phyloP scores from a whole-genome alignment of 2,888 invertebrate genomes.

The Calephelis perditalis region DNA sequence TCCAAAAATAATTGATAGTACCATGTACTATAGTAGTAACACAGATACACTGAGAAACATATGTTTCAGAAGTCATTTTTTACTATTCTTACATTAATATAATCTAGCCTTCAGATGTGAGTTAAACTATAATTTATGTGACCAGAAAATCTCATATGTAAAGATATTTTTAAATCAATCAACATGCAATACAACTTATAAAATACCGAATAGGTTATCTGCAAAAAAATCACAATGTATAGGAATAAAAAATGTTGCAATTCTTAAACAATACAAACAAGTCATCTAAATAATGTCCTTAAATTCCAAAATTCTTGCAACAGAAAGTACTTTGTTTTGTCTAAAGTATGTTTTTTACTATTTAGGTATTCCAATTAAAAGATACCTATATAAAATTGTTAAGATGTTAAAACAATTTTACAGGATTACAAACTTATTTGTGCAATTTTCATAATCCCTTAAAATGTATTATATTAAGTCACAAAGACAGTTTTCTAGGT shows the following conservation, averaged over 20 bases:
- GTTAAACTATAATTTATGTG: constrained; percentile 2
- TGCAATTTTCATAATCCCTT: no score
- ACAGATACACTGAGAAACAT: no score
- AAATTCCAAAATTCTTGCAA: constrained; percentile 36
- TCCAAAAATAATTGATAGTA: no score
- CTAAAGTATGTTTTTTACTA: constrained; percentile 5
- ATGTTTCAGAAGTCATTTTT: no score
- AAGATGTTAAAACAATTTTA: not conserved
- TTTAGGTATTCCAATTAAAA: constrained; percentile 3
- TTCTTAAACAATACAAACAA: constrained; percentile 55
- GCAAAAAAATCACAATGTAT: constrained; percentile 8
- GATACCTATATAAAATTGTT: not conserved
- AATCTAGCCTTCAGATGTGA: not conserved
- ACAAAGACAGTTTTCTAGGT: not conserved
- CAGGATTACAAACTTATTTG: no score
- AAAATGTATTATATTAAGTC: not conserved
- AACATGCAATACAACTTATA: constrained; percentile 7
- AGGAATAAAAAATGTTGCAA: constrained; percentile 44
- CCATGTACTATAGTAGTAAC: no score
- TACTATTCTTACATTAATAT: no score
- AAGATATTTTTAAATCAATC: not conserved
- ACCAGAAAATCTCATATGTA: constrained; percentile 7
- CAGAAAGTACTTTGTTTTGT: constrained; percentile 10
- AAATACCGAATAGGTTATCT: constrained; percentile 1
- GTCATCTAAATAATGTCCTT: constrained; percentile 54